phyloP scores from a whole-genome alignment of 2,113 vertebrate species.

The Nothobranchius furzeri region DNA sequence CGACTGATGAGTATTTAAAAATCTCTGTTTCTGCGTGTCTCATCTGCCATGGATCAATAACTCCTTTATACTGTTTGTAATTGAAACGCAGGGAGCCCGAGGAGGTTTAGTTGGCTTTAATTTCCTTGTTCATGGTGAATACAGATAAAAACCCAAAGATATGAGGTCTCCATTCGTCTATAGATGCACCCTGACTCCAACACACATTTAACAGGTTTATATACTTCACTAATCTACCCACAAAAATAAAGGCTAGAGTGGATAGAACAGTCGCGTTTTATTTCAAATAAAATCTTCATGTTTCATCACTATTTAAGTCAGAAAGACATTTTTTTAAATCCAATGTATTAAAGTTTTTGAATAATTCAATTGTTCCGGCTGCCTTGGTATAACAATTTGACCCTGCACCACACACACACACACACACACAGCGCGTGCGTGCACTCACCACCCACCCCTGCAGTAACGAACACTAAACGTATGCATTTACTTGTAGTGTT shows the following conservation, averaged over 20 bases:
- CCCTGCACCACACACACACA: too few species aligned
- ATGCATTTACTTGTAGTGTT: too few species aligned
- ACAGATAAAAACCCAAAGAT: slow-evolving; percentile 55
- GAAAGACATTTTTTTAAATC: too few species aligned
- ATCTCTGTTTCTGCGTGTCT: slow-evolving; percentile 49
- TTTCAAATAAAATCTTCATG: too few species aligned
- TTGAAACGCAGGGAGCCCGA: slow-evolving; percentile 68
- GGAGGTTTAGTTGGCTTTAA: slow-evolving; percentile 63
- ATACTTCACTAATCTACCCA: not conserved
- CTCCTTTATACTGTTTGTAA: slow-evolving; percentile 66
- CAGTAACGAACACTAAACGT: too few species aligned
- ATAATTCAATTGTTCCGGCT: too few species aligned
- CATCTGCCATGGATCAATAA: slow-evolving; percentile 64
- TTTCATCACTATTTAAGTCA: too few species aligned
- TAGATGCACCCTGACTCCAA: slow-evolving; percentile 17
- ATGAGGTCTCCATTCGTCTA: slow-evolving; percentile 40
- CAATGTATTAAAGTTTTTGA: too few species aligned
- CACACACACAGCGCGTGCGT: too few species aligned
- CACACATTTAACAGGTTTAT: slow-evolving; percentile 1
- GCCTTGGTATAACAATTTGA: too few species aligned
- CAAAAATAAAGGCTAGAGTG: not conserved
- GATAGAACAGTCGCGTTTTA: not conserved
- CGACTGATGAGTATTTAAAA: slow-evolving; percentile 64
- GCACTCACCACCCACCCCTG: too few species aligned
- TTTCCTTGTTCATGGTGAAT: slow-evolving; percentile 60